These are phyloP conservation scores for Ptycholaimellus sp. DNA, from an alignment of 2,888 invertebrate genomes.

Conservation along the genomic window DNA sequence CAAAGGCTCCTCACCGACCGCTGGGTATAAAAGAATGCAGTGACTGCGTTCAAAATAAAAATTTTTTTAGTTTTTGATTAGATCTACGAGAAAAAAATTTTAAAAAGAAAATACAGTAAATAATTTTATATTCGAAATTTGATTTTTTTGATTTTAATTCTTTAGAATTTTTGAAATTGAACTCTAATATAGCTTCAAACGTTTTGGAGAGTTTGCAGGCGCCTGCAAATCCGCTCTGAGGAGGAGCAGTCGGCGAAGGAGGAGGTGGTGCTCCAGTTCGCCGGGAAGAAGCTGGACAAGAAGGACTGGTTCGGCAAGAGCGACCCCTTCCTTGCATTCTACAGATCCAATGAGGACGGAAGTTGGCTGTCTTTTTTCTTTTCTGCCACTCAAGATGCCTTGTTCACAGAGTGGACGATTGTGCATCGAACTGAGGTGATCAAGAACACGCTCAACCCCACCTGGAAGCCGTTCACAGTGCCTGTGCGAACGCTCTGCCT, in stretches of 20 bases:
- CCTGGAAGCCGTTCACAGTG: constrained; percentile 33
- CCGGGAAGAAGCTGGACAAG: constrained; percentile 13
- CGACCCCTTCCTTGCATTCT: constrained; percentile 19
- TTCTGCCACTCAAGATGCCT: background rate
- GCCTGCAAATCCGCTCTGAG: too few species aligned
- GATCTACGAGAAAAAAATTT: too few species aligned
- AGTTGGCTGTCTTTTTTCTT: constrained; percentile 8
- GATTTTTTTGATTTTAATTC: too few species aligned
- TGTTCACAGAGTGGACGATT: constrained; percentile 8
- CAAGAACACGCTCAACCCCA: constrained; percentile 34
- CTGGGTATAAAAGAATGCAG: constrained; percentile 2
- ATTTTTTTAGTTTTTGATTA: too few species aligned
- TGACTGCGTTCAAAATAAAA: too few species aligned
- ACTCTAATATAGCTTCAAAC: too few species aligned
- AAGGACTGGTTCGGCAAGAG: constrained; percentile 19
- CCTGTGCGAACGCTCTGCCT: constrained; percentile 31
- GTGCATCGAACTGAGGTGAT: constrained; percentile 32
- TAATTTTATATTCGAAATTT: too few species aligned
- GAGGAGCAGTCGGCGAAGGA: constrained; percentile 13
- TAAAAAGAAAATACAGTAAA: too few species aligned
- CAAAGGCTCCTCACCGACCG: background rate
- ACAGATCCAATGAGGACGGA: constrained; percentile 14
- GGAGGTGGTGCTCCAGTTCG: constrained; percentile 7
- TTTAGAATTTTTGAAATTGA: too few species aligned
- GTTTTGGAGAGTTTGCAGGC: too few species aligned